These are phyloP conservation scores for Bimastos eiseni DNA, from an alignment of 2,888 invertebrate species.

Conservation along the genomic window DNA sequence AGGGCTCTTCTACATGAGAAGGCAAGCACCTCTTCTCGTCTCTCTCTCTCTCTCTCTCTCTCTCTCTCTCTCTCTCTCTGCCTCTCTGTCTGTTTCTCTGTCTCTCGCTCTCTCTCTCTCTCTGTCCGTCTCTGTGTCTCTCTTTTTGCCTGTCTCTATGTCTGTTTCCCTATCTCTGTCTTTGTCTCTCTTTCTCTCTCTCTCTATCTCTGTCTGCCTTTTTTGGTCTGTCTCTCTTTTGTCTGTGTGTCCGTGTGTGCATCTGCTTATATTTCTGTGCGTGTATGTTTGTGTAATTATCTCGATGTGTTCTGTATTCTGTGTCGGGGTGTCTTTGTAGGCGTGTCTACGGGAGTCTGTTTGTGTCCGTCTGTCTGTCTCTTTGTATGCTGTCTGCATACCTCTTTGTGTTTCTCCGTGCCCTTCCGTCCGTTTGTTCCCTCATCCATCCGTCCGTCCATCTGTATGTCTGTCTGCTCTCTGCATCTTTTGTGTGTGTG, in stretches of 20 bases:
- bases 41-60: background rate
- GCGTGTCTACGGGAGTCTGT: too few species aligned
- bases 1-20: constrained; percentile 34
- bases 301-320: too few species aligned
- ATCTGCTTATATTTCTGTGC: too few species aligned
- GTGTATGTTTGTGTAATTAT: too few species aligned
- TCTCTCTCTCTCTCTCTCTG: background rate
- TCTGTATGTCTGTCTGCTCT: background rate
- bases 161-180: background rate
- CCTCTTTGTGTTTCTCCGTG: background rate
- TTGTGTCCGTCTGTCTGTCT: background rate
- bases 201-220: too few species aligned
- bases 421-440: background rate
- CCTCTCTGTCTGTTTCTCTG: background rate
- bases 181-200: background rate
- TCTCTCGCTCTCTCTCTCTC: background rate
- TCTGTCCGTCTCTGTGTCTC: background rate
- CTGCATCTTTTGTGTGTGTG: too few species aligned
- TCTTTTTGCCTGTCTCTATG: background rate
- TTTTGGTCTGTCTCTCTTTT: too few species aligned
- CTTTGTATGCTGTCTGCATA: background rate
- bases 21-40: constrained; percentile 17
- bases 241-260: too few species aligned
- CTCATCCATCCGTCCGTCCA: background rate
- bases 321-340: too few species aligned